Evolutionary conservation across 2,797 vertebrate genomes (phyloP), one percentile per base, ranked within the genome.

Genomic region (Thalassophryne amazonica): DNA sequence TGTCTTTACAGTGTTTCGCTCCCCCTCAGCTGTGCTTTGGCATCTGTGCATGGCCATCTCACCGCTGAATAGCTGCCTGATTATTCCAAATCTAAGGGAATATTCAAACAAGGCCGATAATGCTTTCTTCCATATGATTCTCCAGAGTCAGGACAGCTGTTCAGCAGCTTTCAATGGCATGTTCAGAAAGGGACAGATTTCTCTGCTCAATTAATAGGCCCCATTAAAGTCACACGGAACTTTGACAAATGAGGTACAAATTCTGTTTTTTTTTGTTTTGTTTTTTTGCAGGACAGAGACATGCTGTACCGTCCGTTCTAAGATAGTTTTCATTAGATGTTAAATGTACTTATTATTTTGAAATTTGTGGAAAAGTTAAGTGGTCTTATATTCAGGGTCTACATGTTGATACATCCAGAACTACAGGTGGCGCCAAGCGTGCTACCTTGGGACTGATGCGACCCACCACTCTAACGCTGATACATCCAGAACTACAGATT

Each of bases 81-180:
- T 91, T 88, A 89, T 89, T 88, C 83, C 70, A 83, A 88, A 87
- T 85, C 70, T 80, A 57, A 81, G 81, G 76, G 79, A 87, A 88
- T 87, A 85, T 86, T 89, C 81, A 86, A 85, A 89, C 86, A 88
- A 88, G 85, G 81, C 73, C 71, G 45, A 82, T 89, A 86, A 86
- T 87, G 83, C 75, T 80, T 86, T 88, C 85, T 83, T 83, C 83
- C 68, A 74, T 86, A 89, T 85, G 85, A 89, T 85, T 79, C 83
- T 89, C 83, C 81, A 80, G 83, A 83, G 84, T 78, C 64, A 50
- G 70, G 75, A 84, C 88, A 89, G 86, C 88, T 90, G 85, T 83
- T 88, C 83, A 46, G 71, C 79, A 69, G 77, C 83, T 83, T 83
- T 79, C 62, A 53, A 45, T 59, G 76, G 60, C 81, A 58, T 66